Base-by-base conservation (phyloP, 2,888 invertebrate species). In the Sminthurinus aureus region DNA sequence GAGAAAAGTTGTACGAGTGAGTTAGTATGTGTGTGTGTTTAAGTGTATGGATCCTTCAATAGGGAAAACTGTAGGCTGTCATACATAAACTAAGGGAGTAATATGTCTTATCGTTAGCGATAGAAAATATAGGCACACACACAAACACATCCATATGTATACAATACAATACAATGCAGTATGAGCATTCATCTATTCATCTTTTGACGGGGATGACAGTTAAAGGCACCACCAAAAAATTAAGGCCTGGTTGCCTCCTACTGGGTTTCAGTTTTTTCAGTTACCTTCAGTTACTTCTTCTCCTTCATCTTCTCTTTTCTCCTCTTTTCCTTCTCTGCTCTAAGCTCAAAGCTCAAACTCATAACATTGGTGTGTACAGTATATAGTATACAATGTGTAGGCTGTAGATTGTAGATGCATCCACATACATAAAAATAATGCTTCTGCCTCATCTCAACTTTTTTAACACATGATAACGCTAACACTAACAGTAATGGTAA, bases 191-290 rank as follows among this genome's bases (percentile, higher is more conserved):
- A 84, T 84, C 83, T 86, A 84, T 85, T 83, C 84, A 84, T 84
- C 83, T 86, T 84, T 84, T 82, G 80, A 84, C 80, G 85, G 87
- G 85, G 87, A 88, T 87, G 88, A 88, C 87, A 88, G 87, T 38
- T 87, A 87, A 87, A 87, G 86, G 88, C 87, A 86, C 87, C 87
- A 87, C 87, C 87, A 85, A 84, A 86, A 88, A 88, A 87, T 88
- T 87, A 87, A 87, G 88, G 87, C 88, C 38, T 38, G 38, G 38
- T 38, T 38, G 38, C 38, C 88, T 88, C 88, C 88, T 87, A 88
- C 88, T 87, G 87, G 85, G 86, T 87, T 85, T 84, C 82, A 81
- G 84, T 84, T 84, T 84, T 82, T 82, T 83, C 80, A 79, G 51
- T 74, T 80, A 75, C 77, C 80, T 83, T 83, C 38, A 38, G 3